Evolutionary conservation across 2,113 vertebrate species (phyloP).

Genomic region (Miniopterus natalensis): DNA sequence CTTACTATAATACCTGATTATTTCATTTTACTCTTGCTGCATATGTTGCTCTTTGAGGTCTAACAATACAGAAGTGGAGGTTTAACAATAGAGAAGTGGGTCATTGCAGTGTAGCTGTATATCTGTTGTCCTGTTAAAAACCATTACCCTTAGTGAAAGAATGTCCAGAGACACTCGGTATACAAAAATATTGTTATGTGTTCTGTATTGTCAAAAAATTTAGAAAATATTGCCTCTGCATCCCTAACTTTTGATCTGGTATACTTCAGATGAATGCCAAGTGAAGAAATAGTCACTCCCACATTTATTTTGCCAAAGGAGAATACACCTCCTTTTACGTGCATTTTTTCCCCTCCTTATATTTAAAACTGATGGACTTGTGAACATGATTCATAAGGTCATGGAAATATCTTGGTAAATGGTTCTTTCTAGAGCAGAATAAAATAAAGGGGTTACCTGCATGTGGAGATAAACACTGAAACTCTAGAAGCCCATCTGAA

Average conservation of each 20-base stretch:
- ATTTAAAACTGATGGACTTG: background rate
- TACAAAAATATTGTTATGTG: background rate
- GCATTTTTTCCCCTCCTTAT: conserved; percentile 48
- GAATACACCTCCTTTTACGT: background rate
- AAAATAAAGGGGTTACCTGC: conserved; percentile 12
- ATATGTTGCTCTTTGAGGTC: background rate
- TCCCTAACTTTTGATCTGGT: background rate
- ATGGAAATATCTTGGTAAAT: background rate
- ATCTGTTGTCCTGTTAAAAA: conserved; percentile 35
- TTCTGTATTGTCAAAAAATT: conserved; percentile 29
- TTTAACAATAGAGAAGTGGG: background rate
- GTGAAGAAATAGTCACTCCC: background rate
- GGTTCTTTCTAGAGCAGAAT: conserved; percentile 25
- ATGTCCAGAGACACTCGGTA: background rate
- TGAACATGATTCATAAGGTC: conserved; percentile 19
- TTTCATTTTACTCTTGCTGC: conserved; percentile 32
- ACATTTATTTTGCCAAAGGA: conserved; percentile 57
- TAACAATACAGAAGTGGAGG: background rate
- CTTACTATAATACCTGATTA: background rate
- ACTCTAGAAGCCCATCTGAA: background rate
- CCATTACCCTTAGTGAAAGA: conserved; percentile 18
- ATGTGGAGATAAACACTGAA: conserved; percentile 18
- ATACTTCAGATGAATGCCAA: background rate
- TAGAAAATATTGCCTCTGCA: background rate
- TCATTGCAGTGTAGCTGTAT: background rate